Conservation (phyloP, 2,113 vertebrate genomes). For the Hoplias malabaricus region DNA sequence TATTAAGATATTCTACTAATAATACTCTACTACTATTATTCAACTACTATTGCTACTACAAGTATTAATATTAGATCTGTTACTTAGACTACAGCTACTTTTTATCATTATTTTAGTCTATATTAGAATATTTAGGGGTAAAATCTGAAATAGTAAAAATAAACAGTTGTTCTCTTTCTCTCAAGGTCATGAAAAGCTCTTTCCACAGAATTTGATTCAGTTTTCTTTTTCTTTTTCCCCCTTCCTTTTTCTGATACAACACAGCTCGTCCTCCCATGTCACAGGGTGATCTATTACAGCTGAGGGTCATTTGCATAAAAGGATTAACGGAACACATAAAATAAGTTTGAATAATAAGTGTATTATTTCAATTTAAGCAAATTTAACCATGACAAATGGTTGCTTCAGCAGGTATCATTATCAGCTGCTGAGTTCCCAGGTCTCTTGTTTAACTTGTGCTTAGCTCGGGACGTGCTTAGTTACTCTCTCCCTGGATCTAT, state of each 20-base stretch:
- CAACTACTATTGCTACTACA: no score
- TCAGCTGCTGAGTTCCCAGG: conserved; percentile 13
- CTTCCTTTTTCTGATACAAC: conserved; percentile 24
- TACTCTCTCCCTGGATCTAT: neutral
- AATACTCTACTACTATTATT: no score
- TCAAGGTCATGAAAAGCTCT: conserved; percentile 21
- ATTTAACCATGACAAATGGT: conserved; percentile 48
- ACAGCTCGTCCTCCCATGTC: conserved; percentile 21
- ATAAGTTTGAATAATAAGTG: conserved; percentile 35
- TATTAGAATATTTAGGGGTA: no score
- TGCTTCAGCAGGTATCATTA: conserved; percentile 28
- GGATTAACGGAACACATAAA: conserved; percentile 43
- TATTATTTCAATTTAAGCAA: conserved; percentile 43
- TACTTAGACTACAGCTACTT: no score
- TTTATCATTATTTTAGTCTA: no score
- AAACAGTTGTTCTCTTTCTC: neutral
- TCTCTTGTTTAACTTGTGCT: conserved; percentile 19
- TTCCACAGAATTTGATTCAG: neutral
- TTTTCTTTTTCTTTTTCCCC: neutral
- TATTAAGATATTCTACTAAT: no score
- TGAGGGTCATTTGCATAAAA: conserved; percentile 46
- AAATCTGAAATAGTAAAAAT: no score
- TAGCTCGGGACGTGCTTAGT: neutral
- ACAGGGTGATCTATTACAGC: conserved; percentile 34
- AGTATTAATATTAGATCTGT: no score